These are phyloP conservation scores for Gymnoscopelus braueri DNA, from an alignment of 2,797 vertebrate genomes.

Conservation along the genomic window DNA sequence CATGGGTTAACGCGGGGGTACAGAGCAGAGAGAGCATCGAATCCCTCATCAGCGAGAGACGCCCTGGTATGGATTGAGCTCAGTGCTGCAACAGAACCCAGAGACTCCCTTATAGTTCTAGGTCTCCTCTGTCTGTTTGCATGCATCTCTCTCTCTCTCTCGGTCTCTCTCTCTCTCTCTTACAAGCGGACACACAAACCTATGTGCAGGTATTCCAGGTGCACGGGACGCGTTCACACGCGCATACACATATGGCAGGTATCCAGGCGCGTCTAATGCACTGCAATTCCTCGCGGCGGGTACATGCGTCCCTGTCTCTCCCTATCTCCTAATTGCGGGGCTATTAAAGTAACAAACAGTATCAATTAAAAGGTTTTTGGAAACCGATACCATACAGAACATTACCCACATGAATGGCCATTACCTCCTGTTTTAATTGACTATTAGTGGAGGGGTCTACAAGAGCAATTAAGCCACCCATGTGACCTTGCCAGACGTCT, in stretches of 20 bases:
- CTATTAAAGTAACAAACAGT: slow-evolving; percentile 75
- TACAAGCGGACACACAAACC: slow-evolving; percentile 15
- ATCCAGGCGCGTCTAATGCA: slow-evolving; percentile 35
- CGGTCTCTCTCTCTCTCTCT: neutral
- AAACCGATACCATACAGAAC: slow-evolving; percentile 58
- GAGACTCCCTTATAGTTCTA: slow-evolving; percentile 27
- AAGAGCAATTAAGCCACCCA: slow-evolving; percentile 60
- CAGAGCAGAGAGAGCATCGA: slow-evolving; percentile 50
- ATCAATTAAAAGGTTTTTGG: slow-evolving; percentile 55
- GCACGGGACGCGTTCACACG: slow-evolving; percentile 1
- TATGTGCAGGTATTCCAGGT: too few relatives aligned
- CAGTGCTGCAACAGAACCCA: slow-evolving; percentile 23
- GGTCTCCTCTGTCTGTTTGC: slow-evolving; percentile 33
- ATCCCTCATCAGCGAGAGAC: slow-evolving; percentile 56
- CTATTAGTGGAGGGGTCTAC: slow-evolving; percentile 61
- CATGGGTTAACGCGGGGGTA: slow-evolving; percentile 43
- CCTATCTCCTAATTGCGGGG: slow-evolving; percentile 60
- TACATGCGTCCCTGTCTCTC: slow-evolving; percentile 48
- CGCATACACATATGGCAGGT: slow-evolving; percentile 18
- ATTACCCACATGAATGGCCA: slow-evolving; percentile 68
- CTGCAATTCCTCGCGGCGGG: slow-evolving; percentile 32
- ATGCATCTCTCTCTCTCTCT: slow-evolving; percentile 31
- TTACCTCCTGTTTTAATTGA: slow-evolving; percentile 72
- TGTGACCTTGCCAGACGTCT: slow-evolving; percentile 63
- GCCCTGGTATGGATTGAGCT: slow-evolving; percentile 37